A percentile compares a stretch with the other conserved stretches of the same genome.
Conservation (phyloP, 2,888 invertebrate species). For the Tinea pellionella region DNA sequence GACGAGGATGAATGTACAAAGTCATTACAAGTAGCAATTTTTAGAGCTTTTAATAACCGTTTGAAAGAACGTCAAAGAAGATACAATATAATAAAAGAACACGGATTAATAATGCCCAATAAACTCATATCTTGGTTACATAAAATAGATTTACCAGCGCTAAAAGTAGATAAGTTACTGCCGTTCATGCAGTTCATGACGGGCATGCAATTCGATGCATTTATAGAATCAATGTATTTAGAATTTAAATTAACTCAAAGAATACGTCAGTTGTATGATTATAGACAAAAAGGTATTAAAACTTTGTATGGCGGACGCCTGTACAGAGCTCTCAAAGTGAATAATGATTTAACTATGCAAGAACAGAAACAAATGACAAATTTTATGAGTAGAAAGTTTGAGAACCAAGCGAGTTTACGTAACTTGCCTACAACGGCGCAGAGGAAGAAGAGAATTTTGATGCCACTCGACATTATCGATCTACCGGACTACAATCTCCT, state of each 20-base stretch:
- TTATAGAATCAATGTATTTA: constrained; percentile 80
- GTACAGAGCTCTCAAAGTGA: constrained; percentile 73
- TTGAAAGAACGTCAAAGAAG: constrained; percentile 79
- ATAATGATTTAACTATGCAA: constrained; percentile 67
- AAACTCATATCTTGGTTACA: constrained; percentile 77
- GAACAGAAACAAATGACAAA: constrained; percentile 45
- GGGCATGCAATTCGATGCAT: constrained; percentile 78
- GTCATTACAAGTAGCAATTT: constrained; percentile 76
- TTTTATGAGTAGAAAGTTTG: constrained; percentile 46
- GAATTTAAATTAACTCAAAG: constrained; percentile 76
- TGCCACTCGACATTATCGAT: constrained; percentile 73
- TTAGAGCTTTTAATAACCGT: constrained; percentile 81
- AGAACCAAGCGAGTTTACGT: constrained; percentile 40
- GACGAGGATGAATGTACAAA: constrained; percentile 63
- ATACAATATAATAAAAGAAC: constrained; percentile 77
- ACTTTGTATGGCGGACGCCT: constrained; percentile 72
- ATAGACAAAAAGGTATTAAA: constrained; percentile 77
- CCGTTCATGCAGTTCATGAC: constrained; percentile 81
- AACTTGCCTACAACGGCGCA: constrained; percentile 27
- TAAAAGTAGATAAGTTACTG: constrained; percentile 72
- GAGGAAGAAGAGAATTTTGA: constrained; percentile 44
- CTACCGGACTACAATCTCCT: constrained; percentile 83
- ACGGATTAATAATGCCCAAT: constrained; percentile 82
- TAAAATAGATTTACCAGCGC: constrained; percentile 75
- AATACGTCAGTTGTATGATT: constrained; percentile 72